These are phyloP conservation scores for Hippopotamus amphibius DNA, from an alignment of 2,113 vertebrate genomes.

Conservation along the genomic window DNA sequence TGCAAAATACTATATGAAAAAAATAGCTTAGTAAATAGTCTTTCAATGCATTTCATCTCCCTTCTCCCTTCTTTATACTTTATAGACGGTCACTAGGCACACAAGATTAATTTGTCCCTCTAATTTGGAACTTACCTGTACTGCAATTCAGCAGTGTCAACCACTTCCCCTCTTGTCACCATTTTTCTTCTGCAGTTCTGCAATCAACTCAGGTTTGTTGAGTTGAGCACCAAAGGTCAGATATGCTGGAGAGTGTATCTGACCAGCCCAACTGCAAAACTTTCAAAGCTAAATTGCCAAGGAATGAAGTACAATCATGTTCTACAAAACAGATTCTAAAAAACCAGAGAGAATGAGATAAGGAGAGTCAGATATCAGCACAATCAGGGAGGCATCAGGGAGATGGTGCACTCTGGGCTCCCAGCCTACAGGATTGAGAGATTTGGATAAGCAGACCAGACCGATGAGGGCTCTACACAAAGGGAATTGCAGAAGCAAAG, in stretches of 20 bases:
- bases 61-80: background rate
- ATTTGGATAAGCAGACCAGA: background rate
- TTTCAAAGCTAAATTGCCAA: background rate
- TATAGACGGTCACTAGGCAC: background rate
- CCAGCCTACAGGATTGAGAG: background rate
- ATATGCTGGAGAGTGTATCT: background rate
- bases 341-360: background rate
- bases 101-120: background rate
- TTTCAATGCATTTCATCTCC: background rate
- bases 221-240: background rate
- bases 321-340: background rate
- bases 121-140: background rate
- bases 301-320: background rate
- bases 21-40: background rate
- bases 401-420: background rate
- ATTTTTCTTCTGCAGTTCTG: background rate
- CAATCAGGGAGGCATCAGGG: background rate
- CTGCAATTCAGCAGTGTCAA: background rate
- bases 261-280: background rate
- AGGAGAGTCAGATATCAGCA: background rate
- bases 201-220: background rate
- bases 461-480: background rate
- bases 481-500: background rate
- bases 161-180: background rate
- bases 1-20: background rate